These are phyloP conservation scores for Drosophila infuscata DNA, from an alignment of 2,888 invertebrate genomes.

Conservation along the genomic window DNA sequence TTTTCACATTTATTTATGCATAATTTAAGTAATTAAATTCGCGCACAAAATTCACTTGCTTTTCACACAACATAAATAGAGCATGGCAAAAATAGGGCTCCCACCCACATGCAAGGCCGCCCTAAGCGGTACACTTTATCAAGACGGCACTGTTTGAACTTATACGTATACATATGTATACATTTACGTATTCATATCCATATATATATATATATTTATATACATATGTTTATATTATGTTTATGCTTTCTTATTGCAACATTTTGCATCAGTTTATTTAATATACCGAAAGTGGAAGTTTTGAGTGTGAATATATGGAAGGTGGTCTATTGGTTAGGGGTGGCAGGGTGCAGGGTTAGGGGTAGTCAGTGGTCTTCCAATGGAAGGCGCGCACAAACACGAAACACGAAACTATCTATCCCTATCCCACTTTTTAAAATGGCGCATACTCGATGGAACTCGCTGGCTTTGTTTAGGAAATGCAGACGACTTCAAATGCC, in stretches of 20 bases:
- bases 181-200: not conserved
- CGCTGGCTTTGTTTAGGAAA: conserved; percentile 79
- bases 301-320: not conserved
- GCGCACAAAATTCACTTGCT: conserved; percentile 39
- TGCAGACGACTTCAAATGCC: conserved; percentile 66
- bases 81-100: conserved; percentile 12
- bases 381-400: conserved; percentile 77
- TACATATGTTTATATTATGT: conserved; percentile 31
- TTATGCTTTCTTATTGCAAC: conserved; percentile 44
- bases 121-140: conserved; percentile 31
- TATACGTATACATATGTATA: not conserved
- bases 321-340: conserved; percentile 1
- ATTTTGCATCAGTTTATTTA: conserved; percentile 59
- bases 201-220: not conserved
- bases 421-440: conserved; percentile 79
- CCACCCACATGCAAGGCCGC: conserved; percentile 1
- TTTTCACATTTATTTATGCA: conserved; percentile 46
- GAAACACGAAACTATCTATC: conserved; percentile 73
- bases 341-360: not conserved
- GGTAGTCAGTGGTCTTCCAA: conserved; percentile 58
- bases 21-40: conserved; percentile 72
- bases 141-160: conserved; percentile 9
- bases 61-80: conserved; percentile 50
- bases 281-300: conserved; percentile 56
- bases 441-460: conserved; percentile 70